Base-by-base conservation (phyloP, 2,888 invertebrate genomes). In the Beris morrisii region DNA sequence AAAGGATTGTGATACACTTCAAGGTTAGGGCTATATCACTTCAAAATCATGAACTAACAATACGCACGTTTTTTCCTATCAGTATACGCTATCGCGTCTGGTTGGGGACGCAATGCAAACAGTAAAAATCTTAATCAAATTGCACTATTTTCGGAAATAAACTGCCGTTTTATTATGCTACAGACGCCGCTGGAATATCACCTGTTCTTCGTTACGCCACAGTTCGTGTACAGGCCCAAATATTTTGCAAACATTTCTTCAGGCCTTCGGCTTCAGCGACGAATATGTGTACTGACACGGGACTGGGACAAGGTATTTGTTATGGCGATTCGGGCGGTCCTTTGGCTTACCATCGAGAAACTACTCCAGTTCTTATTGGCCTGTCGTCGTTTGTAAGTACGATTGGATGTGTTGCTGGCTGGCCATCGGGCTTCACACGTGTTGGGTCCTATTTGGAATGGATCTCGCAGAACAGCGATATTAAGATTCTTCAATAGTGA, bases 181-280 rank as follows among this genome's bases (percentile, higher is more conserved):
- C 12, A 61, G 46, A 61, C n/a, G 22, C 13, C 13, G 6, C 5
- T 22, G 28, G 30, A 15, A 73, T 78, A 52, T 76, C 77, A 22
- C 70, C 77, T 53, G 79, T 81, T 30, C 72, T 84, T 56, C 77
- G 82, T 45, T 78, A 75, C 57, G 80, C 81, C 2, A 73, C 76
- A 28, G 73, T 80, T 1, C 77, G 77, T 30, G 78, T 83, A 12
- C 76, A 82, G 30, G 74, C 76, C 38, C 81, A 80, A 31, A 64
- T 72, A 38, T 73, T 75, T 3, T 84, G 84, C 70, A 15, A 43
- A 4, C 56, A 55, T 28, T 65, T 56, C 13, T 48, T 45, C n/a
- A 12, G 31, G 13, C 0, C 48, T 4, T 61, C 71, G 7, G 22
- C 22, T 22, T 22, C 22, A 22, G 22, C 22, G 3, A 22, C 1